phyloP scores from a whole-genome alignment of 2,888 invertebrate species.

The Diarsia dahlii region DNA sequence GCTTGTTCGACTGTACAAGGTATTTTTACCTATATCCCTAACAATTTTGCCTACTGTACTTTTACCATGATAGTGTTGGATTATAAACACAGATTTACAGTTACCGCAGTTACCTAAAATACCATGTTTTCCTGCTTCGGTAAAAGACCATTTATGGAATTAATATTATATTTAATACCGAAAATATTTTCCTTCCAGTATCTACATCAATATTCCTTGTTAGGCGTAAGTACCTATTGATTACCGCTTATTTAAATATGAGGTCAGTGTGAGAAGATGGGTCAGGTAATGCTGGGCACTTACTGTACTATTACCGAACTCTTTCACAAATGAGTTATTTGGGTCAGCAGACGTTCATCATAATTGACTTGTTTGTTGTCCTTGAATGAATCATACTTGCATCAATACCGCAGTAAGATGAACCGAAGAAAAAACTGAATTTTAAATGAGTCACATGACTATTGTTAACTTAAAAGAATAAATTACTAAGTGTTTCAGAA shows the following conservation, averaged over 20 bases:
- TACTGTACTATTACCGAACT: slow-evolving; percentile 5
- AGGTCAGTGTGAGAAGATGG: too few species aligned
- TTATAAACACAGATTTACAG: neutral
- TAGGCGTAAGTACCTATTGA: neutral
- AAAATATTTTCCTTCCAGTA: neutral
- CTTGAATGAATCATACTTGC: slow-evolving; percentile 52
- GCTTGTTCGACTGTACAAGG: too few species aligned
- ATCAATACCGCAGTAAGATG: slow-evolving; percentile 19
- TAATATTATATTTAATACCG: neutral
- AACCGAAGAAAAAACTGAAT: slow-evolving; percentile 8
- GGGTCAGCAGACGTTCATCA: slow-evolving; percentile 54
- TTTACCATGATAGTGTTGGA: neutral
- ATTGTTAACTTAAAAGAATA: slow-evolving; percentile 13
- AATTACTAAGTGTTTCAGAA: neutral
- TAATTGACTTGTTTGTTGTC: slow-evolving; percentile 56
- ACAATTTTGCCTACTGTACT: neutral
- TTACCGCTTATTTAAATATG: too few species aligned
- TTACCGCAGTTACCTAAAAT: neutral
- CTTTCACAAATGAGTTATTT: slow-evolving; percentile 42
- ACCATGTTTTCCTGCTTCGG: neutral
- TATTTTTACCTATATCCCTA: neutral
- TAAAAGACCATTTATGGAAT: neutral
- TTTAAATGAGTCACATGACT: slow-evolving; percentile 21
- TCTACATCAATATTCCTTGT: neutral
- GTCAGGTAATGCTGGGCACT: too few species aligned